Base-by-base conservation (phyloP, 30 jellyfish, hydroid and myxozoan genomes). In the Catostylus mosaicus region DNA sequence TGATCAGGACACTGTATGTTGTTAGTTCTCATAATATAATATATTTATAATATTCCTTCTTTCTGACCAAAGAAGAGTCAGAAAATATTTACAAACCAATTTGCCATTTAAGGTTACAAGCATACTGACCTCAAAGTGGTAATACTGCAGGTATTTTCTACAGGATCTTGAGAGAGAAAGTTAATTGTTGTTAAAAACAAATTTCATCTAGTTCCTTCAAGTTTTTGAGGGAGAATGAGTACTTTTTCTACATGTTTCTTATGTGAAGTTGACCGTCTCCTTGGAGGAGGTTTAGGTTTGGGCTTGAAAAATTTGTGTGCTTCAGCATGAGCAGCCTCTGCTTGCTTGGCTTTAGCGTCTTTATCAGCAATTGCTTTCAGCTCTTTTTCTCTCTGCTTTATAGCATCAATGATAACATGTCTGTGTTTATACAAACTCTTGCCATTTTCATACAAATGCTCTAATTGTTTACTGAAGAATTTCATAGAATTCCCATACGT, bases 321-420 rank as follows among this genome's bases (percentile, higher is more conserved):
- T 23, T 60, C 68, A 43, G 66, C 31, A 33, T 66, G 80, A 0
- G 92, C 78, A 24, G n/a, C 36, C 29, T 67, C 54, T n/a, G 38
- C 50, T 57, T 82, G 73, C 43, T 74, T 68, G 9, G 82, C 88
- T n/a, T 76, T 61, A 32, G 88, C 77, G 27, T 82, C 76, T 45
- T 67, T 68, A 32, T 82, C 92, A 26, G 92, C 92, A 35, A 82
- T 82, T 23, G 85, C 92, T 37, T 82, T 82, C 40, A 82, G 86
- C 31, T 82, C 92, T 30, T 61, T 82, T 30, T 82, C 92, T 37
- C 92, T 36, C 38, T 82, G 92, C 61, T 82, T 82, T 0, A 82
- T 52, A 27, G 92, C 86, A 56, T 82, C 84, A 37, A 60, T 68
- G 4, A 82, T 30, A 34, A 48, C 84, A 71, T 82, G 64, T 11